Base-by-base conservation (phyloP, 2,113 vertebrate genomes). In the Dendropsophus ebraccatus region DNA sequence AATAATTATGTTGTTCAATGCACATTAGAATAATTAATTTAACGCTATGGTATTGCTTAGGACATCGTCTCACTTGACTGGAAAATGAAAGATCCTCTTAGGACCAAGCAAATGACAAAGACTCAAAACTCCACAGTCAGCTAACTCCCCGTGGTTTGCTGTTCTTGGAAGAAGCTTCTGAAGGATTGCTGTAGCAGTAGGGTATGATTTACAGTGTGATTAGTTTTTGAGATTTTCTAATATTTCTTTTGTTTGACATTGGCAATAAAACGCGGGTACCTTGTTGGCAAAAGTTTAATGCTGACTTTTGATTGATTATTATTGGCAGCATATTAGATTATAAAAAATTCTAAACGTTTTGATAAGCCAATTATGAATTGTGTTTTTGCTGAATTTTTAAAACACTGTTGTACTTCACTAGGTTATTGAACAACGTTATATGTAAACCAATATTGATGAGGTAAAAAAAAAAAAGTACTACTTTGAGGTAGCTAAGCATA, bases 131-230 rank as follows among this genome's bases (percentile, higher is more conserved):
- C 82, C 73, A 69, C 62, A 49, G 82, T 41, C 37, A 47, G 35
- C 50, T 45, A 28, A 35, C 70, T 58, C 82, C 82, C 82, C n/a
- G 82, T 47, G 32, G 82, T 75, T 58, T 84, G 49, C 56, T 58
- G 37, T 84, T 74, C 70, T 84, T 73, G 73, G 52, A 84, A 84
- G 70, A 84, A 52, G n/a, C 32, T 75, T 84, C 69, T 54, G 28
- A 84, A 56, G 70, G 30, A 84, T 84, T 84, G 82, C 70, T 56
- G 74, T 74, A 84, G 23, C 82, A 84, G 70, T 84, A 30, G 82
- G 82, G 52, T 84, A 16, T 84, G 70, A 84, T 84, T 84, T 84
- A 84, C 70, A 84, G 82, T 75, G 58, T 75, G 82, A 84, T 75
- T 73, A 75, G 62, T n/a, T 74, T 74, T 74, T 84, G 13, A 56